These are phyloP conservation scores for Pediacus dermestoides DNA, from an alignment of 2,888 invertebrate species.

Conservation along the genomic window DNA sequence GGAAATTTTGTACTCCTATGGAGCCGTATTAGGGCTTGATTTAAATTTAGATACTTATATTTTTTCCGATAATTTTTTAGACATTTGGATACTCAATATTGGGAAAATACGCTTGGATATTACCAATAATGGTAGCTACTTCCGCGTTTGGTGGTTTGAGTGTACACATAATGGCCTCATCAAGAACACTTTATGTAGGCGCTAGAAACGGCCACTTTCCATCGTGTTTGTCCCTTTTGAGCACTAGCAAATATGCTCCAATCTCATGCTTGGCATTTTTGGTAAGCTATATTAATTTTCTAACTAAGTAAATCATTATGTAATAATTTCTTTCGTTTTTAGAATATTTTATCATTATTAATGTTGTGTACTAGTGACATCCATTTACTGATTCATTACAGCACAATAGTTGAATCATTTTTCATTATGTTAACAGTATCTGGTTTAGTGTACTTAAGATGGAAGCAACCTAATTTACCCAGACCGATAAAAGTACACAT, in stretches of 20 bases:
- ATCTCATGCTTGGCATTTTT: conserved; percentile 78
- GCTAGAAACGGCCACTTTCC: conserved; percentile 88
- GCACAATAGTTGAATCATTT: conserved; percentile 88
- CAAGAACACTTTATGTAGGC: conserved; percentile 88
- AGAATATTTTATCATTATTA: conserved; percentile 79
- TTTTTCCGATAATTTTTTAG: conserved; percentile 40
- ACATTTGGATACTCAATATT: conserved; percentile 78
- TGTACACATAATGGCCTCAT: conserved; percentile 94
- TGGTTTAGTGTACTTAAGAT: conserved; percentile 79
- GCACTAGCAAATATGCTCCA: conserved; percentile 71
- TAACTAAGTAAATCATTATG: conserved; percentile 1
- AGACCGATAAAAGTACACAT: conserved; percentile 77
- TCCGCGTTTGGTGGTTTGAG: conserved; percentile 91
- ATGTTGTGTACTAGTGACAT: conserved; percentile 84
- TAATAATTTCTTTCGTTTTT: conserved; percentile 35
- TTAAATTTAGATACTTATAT: too few relatives aligned
- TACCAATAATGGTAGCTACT: conserved; percentile 88
- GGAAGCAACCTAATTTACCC: conserved; percentile 71
- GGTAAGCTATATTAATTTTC: conserved; percentile 54
- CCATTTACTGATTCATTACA: conserved; percentile 83
- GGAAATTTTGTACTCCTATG: too few relatives aligned
- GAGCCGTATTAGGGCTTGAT: too few relatives aligned
- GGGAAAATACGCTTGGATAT: conserved; percentile 72
- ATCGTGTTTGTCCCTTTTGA: conserved; percentile 72
- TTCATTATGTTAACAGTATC: conserved; percentile 85